These are phyloP conservation scores for Physella acuta DNA, from an alignment of 1,140 invertebrate genomes.

Conservation along the genomic window DNA sequence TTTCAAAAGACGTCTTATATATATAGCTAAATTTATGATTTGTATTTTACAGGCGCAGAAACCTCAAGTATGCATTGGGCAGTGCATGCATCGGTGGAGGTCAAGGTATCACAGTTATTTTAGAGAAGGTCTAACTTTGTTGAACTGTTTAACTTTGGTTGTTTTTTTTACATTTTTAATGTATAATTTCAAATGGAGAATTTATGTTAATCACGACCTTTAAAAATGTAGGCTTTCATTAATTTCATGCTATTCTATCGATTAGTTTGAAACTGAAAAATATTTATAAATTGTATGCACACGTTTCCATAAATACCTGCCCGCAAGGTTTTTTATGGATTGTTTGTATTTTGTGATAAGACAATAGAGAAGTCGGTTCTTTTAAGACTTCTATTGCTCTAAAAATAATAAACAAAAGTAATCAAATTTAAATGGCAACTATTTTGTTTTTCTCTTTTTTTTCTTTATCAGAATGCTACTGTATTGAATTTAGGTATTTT, in stretches of 20 bases:
- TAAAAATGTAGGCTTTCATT: neutral
- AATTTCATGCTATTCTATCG: too few relatives aligned
- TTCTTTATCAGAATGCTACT: neutral
- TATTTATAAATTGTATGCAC: too few relatives aligned
- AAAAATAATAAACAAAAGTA: too few relatives aligned
- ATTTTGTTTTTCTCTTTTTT: neutral
- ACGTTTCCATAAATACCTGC: too few relatives aligned
- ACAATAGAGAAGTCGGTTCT: too few relatives aligned
- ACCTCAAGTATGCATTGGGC: slow-evolving; percentile 85
- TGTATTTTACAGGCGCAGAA: slow-evolving; percentile 77
- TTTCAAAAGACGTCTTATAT: too few relatives aligned
- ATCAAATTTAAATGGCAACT: too few relatives aligned
- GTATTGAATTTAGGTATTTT: neutral
- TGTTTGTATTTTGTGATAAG: too few relatives aligned
- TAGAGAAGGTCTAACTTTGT: slow-evolving; percentile 67
- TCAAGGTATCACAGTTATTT: slow-evolving; percentile 91
- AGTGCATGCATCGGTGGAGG: slow-evolving; percentile 98
- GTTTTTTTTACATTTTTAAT: slow-evolving; percentile 1
- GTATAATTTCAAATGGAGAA: neutral
- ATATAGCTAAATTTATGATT: too few relatives aligned
- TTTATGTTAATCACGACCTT: neutral
- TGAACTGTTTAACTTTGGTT: neutral
- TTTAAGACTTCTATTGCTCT: too few relatives aligned
- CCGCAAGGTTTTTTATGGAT: too few relatives aligned
- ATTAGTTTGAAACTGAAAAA: too few relatives aligned